These are phyloP conservation scores for Phocoena phocoena DNA, from an alignment of 2,113 vertebrate species.

Conservation along the genomic window DNA sequence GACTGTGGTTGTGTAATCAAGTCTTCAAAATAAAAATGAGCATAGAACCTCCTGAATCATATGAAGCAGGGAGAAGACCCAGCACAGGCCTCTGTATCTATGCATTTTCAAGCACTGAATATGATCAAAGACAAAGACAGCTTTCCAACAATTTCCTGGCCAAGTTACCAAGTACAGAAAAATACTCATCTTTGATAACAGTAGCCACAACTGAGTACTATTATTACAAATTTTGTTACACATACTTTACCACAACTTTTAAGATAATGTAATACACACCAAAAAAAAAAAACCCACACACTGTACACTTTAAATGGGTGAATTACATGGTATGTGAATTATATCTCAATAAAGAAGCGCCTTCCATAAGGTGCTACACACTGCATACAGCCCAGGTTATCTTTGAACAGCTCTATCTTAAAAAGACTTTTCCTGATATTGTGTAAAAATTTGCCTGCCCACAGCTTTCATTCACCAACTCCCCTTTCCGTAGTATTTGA, in stretches of 20 bases:
- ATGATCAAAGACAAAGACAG: background rate
- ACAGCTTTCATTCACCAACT: background rate
- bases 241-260: background rate
- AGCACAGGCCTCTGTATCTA: background rate
- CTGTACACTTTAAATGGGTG: background rate
- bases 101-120: background rate
- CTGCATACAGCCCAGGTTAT: background rate
- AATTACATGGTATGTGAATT: background rate
- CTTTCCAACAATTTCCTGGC: background rate
- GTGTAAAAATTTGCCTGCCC: background rate
- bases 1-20: background rate
- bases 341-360: background rate
- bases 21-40: background rate
- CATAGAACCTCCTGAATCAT: background rate
- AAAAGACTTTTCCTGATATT: background rate
- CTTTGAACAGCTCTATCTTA: background rate
- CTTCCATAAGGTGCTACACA: background rate
- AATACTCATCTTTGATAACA: background rate
- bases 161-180: background rate
- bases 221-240: background rate
- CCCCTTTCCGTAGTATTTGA: background rate
- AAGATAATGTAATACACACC: background rate
- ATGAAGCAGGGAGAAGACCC: background rate
- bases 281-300: too few species aligned
- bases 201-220: background rate